Evolutionary conservation across 1,140 invertebrate species (phyloP).

Genomic region (Drosophila hydei): DNA sequence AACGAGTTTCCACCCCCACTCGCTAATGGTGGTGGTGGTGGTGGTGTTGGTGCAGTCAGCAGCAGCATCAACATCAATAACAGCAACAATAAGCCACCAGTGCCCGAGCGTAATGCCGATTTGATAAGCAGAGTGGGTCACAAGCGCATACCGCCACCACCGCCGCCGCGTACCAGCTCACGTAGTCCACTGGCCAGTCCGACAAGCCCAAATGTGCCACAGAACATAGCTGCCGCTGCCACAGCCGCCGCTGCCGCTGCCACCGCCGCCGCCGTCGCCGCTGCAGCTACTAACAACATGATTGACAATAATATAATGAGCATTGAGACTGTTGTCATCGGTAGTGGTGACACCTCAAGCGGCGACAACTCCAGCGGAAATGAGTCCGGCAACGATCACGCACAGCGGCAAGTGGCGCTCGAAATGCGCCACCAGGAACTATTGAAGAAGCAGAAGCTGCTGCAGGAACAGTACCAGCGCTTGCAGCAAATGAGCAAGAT

Average conservation of each 20-base stretch:
- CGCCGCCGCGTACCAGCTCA: slow-evolving; percentile 92
- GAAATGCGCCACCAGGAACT: slow-evolving; percentile 94
- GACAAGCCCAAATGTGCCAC: slow-evolving; percentile 87
- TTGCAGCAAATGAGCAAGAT: slow-evolving; percentile 92
- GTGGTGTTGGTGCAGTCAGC: slow-evolving; percentile 1
- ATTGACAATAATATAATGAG: slow-evolving; percentile 21
- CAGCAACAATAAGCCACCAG: slow-evolving; percentile 87
- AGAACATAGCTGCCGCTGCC: slow-evolving; percentile 74
- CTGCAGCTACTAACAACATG: slow-evolving; percentile 27
- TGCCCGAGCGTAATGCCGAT: slow-evolving; percentile 91
- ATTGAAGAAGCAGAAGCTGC: slow-evolving; percentile 91
- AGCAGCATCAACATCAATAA: too few species aligned
- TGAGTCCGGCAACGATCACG: slow-evolving; percentile 89
- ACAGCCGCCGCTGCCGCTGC: slow-evolving; percentile 28
- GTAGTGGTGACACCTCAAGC: slow-evolving; percentile 59
- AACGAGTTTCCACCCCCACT: slow-evolving; percentile 87
- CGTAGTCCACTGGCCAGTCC: slow-evolving; percentile 92
- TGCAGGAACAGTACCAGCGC: slow-evolving; percentile 95
- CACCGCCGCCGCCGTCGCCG: slow-evolving; percentile 21
- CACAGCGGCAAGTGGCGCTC: slow-evolving; percentile 88
- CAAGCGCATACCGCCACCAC: slow-evolving; percentile 92
- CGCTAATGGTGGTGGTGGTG: slow-evolving; percentile 31
- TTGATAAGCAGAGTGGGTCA: slow-evolving; percentile 87
- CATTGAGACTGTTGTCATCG: slow-evolving; percentile 11
- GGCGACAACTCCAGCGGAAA: slow-evolving; percentile 84